Conservation (phyloP, 2,888 invertebrate genomes). For the Sphaeridia pumilis region DNA sequence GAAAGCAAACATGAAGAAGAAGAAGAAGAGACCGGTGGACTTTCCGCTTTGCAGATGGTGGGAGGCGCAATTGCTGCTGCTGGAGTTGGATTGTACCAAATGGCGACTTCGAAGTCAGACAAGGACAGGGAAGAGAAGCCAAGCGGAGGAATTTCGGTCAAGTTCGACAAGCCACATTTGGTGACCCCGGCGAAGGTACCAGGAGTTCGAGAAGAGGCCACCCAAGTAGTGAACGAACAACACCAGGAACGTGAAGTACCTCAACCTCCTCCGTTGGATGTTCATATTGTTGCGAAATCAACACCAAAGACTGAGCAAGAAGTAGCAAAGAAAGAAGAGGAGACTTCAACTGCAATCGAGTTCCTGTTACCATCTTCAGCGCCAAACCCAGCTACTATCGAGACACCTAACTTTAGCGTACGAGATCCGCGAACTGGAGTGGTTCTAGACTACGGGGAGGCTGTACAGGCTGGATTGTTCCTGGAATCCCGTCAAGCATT, state of each 20-base stretch:
- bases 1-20: conserved; percentile 24
- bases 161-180: no score
- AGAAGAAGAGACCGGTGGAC: conserved; percentile 2
- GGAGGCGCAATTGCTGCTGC: no score
- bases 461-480: conserved; percentile 61
- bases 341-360: conserved; percentile 53
- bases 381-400: no score
- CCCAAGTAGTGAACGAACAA: neutral
- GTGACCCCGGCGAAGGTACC: no score
- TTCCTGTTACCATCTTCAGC: no score
- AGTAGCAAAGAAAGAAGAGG: conserved; percentile 11
- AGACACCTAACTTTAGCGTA: neutral
- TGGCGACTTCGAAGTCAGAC: no score
- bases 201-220: no score
- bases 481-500: conserved; percentile 69
- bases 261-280: neutral
- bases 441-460: conserved; percentile 65
- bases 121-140: no score
- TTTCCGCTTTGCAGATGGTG: no score
- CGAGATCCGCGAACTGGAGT: conserved; percentile 68
- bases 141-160: no score
- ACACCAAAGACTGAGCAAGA: neutral
- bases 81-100: no score
- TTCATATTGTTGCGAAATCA: neutral
- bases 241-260: neutral